These are phyloP conservation scores for Indri indri DNA, from an alignment of 2,113 vertebrate species.

Conservation along the genomic window DNA sequence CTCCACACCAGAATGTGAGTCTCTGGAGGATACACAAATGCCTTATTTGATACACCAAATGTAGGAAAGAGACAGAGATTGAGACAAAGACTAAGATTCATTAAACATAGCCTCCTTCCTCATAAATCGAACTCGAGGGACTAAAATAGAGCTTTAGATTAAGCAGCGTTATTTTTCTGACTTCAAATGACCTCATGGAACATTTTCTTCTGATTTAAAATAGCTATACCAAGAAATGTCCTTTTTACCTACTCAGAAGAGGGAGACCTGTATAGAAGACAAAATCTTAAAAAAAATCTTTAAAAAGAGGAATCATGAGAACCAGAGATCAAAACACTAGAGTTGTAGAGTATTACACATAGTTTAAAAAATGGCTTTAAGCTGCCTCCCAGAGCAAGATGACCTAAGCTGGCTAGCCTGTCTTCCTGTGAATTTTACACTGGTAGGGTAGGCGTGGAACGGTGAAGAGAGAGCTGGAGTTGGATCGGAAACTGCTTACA, in stretches of 20 bases:
- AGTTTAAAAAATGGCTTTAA: background rate
- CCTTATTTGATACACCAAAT: background rate
- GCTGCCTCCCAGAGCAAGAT: background rate
- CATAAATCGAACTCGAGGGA: background rate
- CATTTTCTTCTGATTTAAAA: conserved; percentile 33
- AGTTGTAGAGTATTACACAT: background rate
- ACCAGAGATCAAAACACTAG: background rate
- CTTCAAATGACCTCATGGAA: background rate
- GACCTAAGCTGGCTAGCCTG: background rate
- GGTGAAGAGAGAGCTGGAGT: background rate
- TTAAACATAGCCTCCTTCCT: background rate
- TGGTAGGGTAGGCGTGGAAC: background rate
- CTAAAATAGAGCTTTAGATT: background rate
- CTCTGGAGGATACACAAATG: background rate
- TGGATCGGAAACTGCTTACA: background rate
- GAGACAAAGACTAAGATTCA: background rate
- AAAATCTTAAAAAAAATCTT: background rate
- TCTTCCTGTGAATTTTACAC: background rate
- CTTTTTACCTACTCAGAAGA: background rate
- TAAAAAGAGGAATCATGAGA: background rate
- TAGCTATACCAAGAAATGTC: background rate
- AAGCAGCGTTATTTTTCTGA: background rate
- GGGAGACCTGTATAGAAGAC: background rate
- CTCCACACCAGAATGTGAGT: background rate
- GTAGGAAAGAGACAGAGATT: background rate